phyloP scores from a whole-genome alignment of 2,113 vertebrate species.

The Amblyornis subalaris region DNA sequence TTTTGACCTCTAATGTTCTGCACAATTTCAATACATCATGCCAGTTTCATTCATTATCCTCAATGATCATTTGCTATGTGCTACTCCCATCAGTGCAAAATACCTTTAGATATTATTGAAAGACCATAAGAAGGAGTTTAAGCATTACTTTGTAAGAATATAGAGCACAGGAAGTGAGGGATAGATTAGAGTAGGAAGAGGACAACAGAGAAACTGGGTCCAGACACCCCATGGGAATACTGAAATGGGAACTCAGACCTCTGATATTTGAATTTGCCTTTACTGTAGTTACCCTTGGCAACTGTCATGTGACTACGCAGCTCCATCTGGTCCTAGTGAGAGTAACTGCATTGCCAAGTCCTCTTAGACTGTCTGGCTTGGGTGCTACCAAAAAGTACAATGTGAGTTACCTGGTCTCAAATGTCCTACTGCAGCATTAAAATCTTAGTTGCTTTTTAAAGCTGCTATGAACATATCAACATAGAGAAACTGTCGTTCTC shows the following conservation, averaged over 20 bases:
- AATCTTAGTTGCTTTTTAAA: background rate
- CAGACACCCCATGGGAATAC: background rate
- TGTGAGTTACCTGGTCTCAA: background rate
- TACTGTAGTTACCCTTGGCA: background rate
- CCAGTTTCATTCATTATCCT: background rate
- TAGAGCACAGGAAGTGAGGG: background rate
- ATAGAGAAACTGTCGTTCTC: background rate
- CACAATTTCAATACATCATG: background rate
- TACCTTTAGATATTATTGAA: background rate
- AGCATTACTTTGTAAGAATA: background rate
- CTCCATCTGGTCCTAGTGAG: background rate
- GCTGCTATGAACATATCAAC: background rate
- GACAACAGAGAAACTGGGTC: background rate
- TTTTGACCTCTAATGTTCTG: background rate
- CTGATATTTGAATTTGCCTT: background rate
- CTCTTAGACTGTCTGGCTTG: background rate
- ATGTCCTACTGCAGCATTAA: background rate
- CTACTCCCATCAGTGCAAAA: background rate
- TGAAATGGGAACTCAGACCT: background rate
- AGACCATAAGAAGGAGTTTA: background rate
- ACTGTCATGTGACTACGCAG: background rate
- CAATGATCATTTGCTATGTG: background rate
- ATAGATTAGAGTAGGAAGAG: background rate
- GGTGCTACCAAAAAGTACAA: background rate
- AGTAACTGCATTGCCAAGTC: background rate